A percentile compares a stretch with the other conserved stretches of the same genome.
phyloP scores from a whole-genome alignment of 2,797 vertebrate genomes.

The Helarctos malayanus region DNA sequence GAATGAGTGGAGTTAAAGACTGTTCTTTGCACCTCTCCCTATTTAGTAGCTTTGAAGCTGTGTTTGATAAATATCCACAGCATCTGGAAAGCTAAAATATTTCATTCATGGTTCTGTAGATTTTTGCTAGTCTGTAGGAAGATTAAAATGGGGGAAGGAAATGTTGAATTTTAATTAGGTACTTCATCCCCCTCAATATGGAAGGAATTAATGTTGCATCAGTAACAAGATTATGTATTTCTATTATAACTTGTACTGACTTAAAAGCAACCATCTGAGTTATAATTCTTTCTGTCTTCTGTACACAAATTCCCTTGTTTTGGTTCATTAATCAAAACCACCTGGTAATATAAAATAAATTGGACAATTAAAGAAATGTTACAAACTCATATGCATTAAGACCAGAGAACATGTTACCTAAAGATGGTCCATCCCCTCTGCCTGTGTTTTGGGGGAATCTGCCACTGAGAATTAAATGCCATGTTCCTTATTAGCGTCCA shows the following conservation, averaged over 20 bases:
- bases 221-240: constrained; percentile 76
- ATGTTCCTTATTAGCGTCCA: not conserved
- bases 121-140: constrained; percentile 61
- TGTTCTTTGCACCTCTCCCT: not conserved
- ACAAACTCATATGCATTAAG: constrained; percentile 47
- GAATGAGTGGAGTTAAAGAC: not conserved
- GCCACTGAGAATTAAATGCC: constrained; percentile 12
- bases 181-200: constrained; percentile 72
- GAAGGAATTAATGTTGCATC: constrained; percentile 76
- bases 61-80: constrained; percentile 36
- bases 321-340: constrained; percentile 84
- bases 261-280: constrained; percentile 80
- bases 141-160: constrained; percentile 62
- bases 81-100: constrained; percentile 56
- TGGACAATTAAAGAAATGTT: constrained; percentile 83
- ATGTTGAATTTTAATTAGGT: constrained; percentile 72
- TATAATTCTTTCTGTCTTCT: constrained; percentile 81
- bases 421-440: not conserved
- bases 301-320: constrained; percentile 81
- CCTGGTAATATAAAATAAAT: constrained; percentile 83
- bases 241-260: constrained; percentile 75
- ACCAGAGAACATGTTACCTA: constrained; percentile 28
- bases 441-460: not conserved
- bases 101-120: constrained; percentile 65
- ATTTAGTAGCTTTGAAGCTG: not conserved